These are phyloP conservation scores for Plecotus auritus DNA, from an alignment of 2,113 vertebrate species.

Conservation along the genomic window DNA sequence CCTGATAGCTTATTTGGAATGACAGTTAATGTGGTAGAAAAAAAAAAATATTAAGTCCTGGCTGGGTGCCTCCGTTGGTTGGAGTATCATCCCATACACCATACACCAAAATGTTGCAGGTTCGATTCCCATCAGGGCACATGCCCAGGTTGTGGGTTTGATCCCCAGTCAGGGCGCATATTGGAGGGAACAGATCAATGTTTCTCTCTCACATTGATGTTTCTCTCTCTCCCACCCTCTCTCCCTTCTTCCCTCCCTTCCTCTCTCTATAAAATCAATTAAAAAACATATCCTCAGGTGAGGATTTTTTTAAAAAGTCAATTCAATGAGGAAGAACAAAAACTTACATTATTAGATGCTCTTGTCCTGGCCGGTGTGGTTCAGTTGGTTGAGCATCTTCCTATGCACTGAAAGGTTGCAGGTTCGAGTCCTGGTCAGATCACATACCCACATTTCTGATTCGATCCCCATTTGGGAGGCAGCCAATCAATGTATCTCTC, in stretches of 20 bases:
- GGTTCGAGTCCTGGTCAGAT: neutral
- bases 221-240: too few species aligned
- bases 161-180: neutral
- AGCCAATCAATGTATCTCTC: too few species aligned
- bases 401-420: neutral
- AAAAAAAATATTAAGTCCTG: neutral
- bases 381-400: neutral
- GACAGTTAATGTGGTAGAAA: neutral
- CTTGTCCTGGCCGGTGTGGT: neutral
- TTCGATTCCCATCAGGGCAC: too few species aligned
- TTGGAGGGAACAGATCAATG: neutral
- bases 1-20: constrained; percentile 22
- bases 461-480: too few species aligned
- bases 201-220: neutral
- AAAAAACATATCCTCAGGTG: neutral
- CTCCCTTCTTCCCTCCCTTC: neutral
- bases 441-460: neutral
- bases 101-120: neutral
- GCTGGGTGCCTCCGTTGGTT: neutral
- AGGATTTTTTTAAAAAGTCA: neutral
- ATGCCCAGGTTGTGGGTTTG: too few species aligned
- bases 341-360: neutral
- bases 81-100: neutral
- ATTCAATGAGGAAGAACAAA: neutral
- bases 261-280: neutral